These are phyloP conservation scores for Caenorhabditis auriculariae DNA, from an alignment of 2,888 invertebrate species.

Conservation along the genomic window DNA sequence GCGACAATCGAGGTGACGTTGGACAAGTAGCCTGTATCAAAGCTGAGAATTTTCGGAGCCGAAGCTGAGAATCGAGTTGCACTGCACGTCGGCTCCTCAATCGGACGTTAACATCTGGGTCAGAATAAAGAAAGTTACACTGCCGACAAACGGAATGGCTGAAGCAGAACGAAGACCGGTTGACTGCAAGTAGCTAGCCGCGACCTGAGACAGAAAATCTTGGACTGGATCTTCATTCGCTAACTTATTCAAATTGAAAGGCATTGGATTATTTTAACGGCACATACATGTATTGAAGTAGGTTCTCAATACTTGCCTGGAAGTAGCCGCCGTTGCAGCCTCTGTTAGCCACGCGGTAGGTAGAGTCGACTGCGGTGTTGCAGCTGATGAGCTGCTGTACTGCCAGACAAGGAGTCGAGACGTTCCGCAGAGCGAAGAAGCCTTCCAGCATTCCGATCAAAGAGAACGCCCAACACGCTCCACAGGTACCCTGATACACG, in stretches of 20 bases:
- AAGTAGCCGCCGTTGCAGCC: conserved; percentile 85
- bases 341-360: conserved; percentile 65
- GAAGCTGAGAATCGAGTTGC: no score
- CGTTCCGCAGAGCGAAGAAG: conserved; percentile 16
- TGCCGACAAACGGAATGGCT: conserved; percentile 29
- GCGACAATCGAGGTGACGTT: no score
- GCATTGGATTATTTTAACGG: neutral
- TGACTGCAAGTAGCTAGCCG: conserved; percentile 18
- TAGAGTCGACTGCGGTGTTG: conserved; percentile 14
- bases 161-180: conserved; percentile 5
- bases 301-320: conserved; percentile 17
- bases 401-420: conserved; percentile 8
- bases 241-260: no score
- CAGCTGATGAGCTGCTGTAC: conserved; percentile 36
- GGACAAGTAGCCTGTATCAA: conserved; percentile 16
- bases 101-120: no score
- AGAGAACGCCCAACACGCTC: conserved; percentile 89
- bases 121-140: no score
- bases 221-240: no score
- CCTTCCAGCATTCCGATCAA: conserved; percentile 35
- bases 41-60: conserved; percentile 11
- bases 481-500: conserved; percentile 72
- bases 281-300: neutral
- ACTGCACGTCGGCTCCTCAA: no score
- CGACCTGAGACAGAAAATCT: conserved; percentile 8